A percentile compares a stretch with the other conserved stretches of the same genome.
These are phyloP conservation scores for Epizoanthus fatuus DNA, from an alignment of 92 coral and sea anemone genomes.

Conservation along the genomic window DNA sequence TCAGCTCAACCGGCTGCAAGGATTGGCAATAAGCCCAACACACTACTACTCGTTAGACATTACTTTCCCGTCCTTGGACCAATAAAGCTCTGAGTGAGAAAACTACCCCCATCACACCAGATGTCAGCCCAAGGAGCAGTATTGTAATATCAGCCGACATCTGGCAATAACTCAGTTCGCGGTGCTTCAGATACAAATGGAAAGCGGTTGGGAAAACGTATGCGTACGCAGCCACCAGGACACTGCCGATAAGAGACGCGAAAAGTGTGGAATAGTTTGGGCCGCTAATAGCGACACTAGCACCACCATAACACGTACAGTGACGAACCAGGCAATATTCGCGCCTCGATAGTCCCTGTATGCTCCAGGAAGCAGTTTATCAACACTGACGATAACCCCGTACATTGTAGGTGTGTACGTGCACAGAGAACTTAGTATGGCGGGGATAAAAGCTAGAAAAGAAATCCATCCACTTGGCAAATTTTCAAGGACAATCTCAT, in stretches of 20 bases:
- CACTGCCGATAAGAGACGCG: slow-evolving; percentile 20
- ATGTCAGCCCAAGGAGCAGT: background rate
- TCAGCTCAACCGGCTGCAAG: too few relatives aligned
- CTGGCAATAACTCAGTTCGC: slow-evolving; percentile 20
- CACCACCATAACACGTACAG: slow-evolving; percentile 21
- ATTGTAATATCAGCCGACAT: slow-evolving; percentile 11
- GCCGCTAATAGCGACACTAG: slow-evolving; percentile 2
- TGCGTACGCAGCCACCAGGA: slow-evolving; percentile 20
- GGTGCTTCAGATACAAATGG: slow-evolving; percentile 27
- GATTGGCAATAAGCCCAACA: too few relatives aligned
- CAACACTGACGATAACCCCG: slow-evolving; percentile 14
- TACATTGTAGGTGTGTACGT: slow-evolving; percentile 27
- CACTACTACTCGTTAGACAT: background rate
- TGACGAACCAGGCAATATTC: background rate
- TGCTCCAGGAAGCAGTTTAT: background rate
- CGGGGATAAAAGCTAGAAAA: slow-evolving; percentile 2
- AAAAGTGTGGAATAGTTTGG: slow-evolving; percentile 9
- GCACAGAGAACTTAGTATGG: background rate
- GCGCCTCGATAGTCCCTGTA: background rate
- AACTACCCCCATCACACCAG: background rate
- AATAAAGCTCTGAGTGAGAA: slow-evolving; percentile 23
- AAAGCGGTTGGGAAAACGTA: slow-evolving; percentile 25
- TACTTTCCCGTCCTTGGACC: too few relatives aligned
- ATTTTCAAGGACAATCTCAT: slow-evolving; percentile 18
- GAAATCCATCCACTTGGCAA: slow-evolving; percentile 22